Evolutionary conservation across 2,113 vertebrate species (phyloP).

Genomic region (Daboia siamensis): DNA sequence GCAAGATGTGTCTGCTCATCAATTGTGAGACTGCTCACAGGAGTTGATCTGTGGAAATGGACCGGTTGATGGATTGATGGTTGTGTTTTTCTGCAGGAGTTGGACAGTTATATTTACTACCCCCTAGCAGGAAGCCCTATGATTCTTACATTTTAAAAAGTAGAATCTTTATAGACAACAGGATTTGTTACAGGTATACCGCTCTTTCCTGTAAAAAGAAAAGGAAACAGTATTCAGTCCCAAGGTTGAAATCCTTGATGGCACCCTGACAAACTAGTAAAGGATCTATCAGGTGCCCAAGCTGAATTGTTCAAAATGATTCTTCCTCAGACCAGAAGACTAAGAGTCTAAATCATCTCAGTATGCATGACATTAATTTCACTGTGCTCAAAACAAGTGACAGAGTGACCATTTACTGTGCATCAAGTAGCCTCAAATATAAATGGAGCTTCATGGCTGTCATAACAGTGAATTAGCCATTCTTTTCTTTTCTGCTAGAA

Average conservation of each 20-base stretch:
- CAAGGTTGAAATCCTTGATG: not conserved
- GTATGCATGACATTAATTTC: not conserved
- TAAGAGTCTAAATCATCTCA: not conserved
- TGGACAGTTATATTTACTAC: not conserved
- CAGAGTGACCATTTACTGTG: not conserved
- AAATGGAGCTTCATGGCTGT: not conserved
- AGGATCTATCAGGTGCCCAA: not conserved
- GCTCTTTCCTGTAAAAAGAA: not conserved
- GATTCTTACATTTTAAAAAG: not conserved
- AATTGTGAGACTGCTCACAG: not conserved
- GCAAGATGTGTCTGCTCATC: not conserved
- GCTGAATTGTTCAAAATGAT: not conserved
- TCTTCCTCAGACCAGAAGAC: not conserved
- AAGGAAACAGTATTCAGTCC: not conserved
- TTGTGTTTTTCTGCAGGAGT: not conserved
- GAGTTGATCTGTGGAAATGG: not conserved
- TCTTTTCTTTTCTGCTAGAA: not conserved
- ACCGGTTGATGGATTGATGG: not conserved
- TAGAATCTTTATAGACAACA: not conserved
- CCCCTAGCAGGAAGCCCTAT: not conserved
- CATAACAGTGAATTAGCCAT: not conserved
- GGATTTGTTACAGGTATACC: not conserved
- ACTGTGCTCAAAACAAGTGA: not conserved
- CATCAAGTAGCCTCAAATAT: not conserved
- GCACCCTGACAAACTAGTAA: not conserved